Conservation (phyloP, 1,140 invertebrate species). For the Theocolax elegans region DNA sequence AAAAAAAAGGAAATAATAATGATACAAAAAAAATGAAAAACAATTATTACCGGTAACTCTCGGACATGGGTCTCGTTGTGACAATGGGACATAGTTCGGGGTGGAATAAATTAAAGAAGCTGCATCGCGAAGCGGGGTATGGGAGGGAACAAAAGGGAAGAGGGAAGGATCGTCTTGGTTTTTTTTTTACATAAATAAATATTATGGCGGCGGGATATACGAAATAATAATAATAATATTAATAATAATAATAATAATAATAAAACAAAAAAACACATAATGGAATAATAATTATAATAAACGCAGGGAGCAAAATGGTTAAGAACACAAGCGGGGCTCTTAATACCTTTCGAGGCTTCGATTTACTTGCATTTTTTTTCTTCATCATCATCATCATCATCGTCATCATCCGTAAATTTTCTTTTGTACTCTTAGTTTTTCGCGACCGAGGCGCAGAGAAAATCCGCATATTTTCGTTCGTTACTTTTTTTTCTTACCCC, state of each 20-base stretch:
- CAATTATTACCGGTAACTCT: conserved; percentile 40
- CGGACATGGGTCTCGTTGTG: conserved; percentile 35
- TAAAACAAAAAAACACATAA: conserved; percentile 18
- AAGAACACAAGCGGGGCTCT: conserved; percentile 30
- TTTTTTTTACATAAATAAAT: conserved; percentile 38
- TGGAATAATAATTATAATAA: not conserved
- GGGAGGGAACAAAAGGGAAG: too few species aligned
- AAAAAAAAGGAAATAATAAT: not conserved
- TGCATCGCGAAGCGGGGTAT: conserved; percentile 31
- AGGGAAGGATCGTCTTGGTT: too few species aligned
- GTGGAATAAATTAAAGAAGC: conserved; percentile 36
- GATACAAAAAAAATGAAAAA: conserved; percentile 26
- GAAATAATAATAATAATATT: not conserved
- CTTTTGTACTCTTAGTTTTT: conserved; percentile 36
- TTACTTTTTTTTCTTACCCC: too few species aligned
- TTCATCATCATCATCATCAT: too few species aligned
- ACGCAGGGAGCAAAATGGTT: conserved; percentile 2
- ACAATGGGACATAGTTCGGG: conserved; percentile 33
- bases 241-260: conserved; percentile 1
- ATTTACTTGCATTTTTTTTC: conserved; percentile 15
- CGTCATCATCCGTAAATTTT: not conserved
- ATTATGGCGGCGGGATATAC: conserved; percentile 30
- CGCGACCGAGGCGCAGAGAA: conserved; percentile 10
- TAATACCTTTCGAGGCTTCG: conserved; percentile 14
- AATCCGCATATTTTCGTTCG: not conserved